Evolutionary conservation across 2,113 vertebrate genomes (phyloP).

Genomic region (Nettapus auritus): DNA sequence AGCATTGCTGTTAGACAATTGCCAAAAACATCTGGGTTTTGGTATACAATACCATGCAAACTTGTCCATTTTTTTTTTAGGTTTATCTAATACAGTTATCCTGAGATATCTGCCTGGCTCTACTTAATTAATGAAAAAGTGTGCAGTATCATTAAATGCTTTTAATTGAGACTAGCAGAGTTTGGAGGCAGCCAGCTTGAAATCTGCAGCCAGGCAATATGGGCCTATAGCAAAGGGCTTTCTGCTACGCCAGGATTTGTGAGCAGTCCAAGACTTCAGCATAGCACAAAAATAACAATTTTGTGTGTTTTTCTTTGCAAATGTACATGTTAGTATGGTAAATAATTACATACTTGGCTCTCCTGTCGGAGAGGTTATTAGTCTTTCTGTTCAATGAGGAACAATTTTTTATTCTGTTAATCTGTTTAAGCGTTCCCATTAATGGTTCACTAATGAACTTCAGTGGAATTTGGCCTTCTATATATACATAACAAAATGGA

Average conservation of each 20-base stretch:
- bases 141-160: background rate
- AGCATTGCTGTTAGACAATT: background rate
- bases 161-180: background rate
- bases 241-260: background rate
- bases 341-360: background rate
- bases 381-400: background rate
- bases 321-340: background rate
- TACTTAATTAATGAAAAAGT: background rate
- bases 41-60: background rate
- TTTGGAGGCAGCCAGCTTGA: background rate
- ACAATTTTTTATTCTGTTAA: background rate
- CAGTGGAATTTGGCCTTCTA: background rate
- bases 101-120: background rate
- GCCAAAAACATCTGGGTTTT: background rate
- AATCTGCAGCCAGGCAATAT: background rate
- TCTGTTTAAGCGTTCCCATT: background rate
- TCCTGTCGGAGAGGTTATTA: background rate
- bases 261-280: background rate
- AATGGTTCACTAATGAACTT: background rate
- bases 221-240: background rate
- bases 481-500: background rate
- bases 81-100: background rate
- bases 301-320: background rate
- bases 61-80: background rate
- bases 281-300: background rate